Evolutionary conservation across 2,888 invertebrate species (phyloP).

Genomic region (Drosophila anomalata): DNA sequence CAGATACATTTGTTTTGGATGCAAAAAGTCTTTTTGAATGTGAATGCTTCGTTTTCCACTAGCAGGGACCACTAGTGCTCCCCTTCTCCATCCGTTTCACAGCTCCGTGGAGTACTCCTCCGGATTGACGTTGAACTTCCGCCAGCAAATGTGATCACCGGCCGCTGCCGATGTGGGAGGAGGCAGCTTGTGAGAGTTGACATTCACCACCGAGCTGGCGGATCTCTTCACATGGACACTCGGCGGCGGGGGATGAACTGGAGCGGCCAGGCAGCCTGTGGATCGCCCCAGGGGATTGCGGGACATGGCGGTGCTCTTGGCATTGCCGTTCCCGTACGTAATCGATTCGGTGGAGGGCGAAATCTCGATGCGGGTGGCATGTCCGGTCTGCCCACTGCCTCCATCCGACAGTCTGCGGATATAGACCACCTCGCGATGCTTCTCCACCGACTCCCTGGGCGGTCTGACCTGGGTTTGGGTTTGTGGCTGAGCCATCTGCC

Average conservation of each 20-base stretch:
- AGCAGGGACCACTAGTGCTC: background rate
- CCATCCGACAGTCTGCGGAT: slow-evolving; percentile 82
- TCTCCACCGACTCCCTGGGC: slow-evolving; percentile 58
- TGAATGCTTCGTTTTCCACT: slow-evolving; percentile 65
- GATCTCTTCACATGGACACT: slow-evolving; percentile 72
- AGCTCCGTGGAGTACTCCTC: slow-evolving; percentile 84
- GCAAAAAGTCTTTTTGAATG: slow-evolving; percentile 74
- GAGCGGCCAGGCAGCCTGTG: slow-evolving; percentile 64
- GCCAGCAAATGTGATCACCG: slow-evolving; percentile 85
- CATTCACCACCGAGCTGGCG: slow-evolving; percentile 74
- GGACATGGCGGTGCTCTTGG: slow-evolving; percentile 58
- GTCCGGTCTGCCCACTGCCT: slow-evolving; percentile 66
- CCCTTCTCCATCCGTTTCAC: slow-evolving; percentile 58
- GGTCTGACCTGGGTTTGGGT: slow-evolving; percentile 36
- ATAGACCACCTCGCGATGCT: slow-evolving; percentile 83
- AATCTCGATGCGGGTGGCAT: slow-evolving; percentile 83
- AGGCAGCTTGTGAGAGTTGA: slow-evolving; percentile 69
- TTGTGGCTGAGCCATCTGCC: slow-evolving; percentile 64
- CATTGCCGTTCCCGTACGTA: slow-evolving; percentile 75
- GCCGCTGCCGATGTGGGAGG: slow-evolving; percentile 67
- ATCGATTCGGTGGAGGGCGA: slow-evolving; percentile 83
- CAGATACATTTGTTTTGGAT: slow-evolving; percentile 74
- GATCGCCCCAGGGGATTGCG: slow-evolving; percentile 75
- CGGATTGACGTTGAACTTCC: slow-evolving; percentile 83
- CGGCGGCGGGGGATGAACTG: slow-evolving; percentile 42